phyloP scores from a whole-genome alignment of 2,888 invertebrate species.

The Drosophila engyochracea region DNA sequence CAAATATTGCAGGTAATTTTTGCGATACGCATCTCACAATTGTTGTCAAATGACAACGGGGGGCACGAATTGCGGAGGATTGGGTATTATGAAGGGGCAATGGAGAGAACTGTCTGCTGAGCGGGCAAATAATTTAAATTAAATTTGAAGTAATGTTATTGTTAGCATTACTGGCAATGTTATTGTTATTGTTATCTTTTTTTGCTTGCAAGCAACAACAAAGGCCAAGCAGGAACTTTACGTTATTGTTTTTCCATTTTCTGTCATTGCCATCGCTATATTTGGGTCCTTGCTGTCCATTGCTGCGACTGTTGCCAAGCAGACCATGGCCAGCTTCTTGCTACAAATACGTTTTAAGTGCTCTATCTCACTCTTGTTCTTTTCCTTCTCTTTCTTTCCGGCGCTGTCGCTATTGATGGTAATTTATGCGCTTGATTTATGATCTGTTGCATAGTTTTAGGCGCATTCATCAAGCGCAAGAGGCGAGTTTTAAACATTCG shows the following conservation, averaged over 20 bases:
- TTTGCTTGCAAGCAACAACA: constrained; percentile 30
- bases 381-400: neutral
- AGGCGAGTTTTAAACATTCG: constrained; percentile 43
- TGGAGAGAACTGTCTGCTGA: constrained; percentile 6
- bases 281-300: neutral
- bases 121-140: constrained; percentile 78
- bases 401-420: constrained; percentile 35
- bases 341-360: neutral
- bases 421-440: constrained; percentile 80
- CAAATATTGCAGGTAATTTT: constrained; percentile 72
- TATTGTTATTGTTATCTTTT: constrained; percentile 73
- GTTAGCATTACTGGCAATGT: constrained; percentile 55
- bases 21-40: constrained; percentile 72
- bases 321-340: neutral
- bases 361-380: neutral
- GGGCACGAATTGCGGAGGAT: neutral
- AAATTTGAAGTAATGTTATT: constrained; percentile 82
- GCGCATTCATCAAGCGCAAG: constrained; percentile 64
- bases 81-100: neutral
- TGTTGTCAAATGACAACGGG: constrained; percentile 42
- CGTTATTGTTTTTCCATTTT: constrained; percentile 79
- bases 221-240: constrained; percentile 27
- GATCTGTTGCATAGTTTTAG: constrained; percentile 80
- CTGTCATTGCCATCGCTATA: constrained; percentile 32
- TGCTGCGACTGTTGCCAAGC: constrained; percentile 1